A percentile compares a stretch with the other conserved stretches of the same genome.
Conservation (phyloP, 2,888 invertebrate species). For the Clanis bilineata region DNA sequence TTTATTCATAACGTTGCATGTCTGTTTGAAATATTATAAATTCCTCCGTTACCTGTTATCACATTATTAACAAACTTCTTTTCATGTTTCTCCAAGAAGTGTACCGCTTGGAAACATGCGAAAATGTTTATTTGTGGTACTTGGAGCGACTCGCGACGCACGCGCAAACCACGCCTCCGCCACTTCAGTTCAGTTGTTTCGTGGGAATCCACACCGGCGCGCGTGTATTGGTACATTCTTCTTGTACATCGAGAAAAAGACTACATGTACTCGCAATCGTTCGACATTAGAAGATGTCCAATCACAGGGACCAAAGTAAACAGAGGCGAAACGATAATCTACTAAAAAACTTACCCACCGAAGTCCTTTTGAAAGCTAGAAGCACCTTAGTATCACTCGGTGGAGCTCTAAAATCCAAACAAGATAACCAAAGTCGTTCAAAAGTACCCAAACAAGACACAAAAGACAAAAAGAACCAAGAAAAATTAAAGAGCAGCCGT, state of each 20-base stretch:
- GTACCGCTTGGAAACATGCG: constrained; percentile 49
- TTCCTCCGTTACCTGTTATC: constrained; percentile 8
- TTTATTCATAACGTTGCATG: constrained; percentile 1
- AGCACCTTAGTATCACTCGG: constrained; percentile 72
- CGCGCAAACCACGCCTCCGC: constrained; percentile 61
- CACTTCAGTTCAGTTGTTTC: constrained; percentile 72
- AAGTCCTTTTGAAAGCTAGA: constrained; percentile 71
- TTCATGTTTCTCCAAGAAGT: constrained; percentile 2
- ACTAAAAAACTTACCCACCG: constrained; percentile 71
- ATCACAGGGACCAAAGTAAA: constrained; percentile 65
- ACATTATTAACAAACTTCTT: constrained; percentile 9
- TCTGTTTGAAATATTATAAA: background rate
- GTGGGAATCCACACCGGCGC: constrained; percentile 54
- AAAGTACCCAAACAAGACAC: constrained; percentile 67
- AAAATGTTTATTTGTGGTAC: constrained; percentile 75
- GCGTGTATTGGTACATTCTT: constrained; percentile 41
- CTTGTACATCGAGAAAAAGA: constrained; percentile 17
- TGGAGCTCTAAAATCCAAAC: constrained; percentile 72
- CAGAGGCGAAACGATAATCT: constrained; percentile 65
- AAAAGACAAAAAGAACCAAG: constrained; percentile 70
- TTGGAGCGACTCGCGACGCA: constrained; percentile 64
- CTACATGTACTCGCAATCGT: constrained; percentile 37
- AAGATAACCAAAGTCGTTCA: constrained; percentile 48
- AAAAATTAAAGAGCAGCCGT: constrained; percentile 61
- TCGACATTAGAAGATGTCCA: constrained; percentile 57